Evolutionary conservation across 2,888 invertebrate species (phyloP), one percentile per base, ranked within the genome.

Genomic region (Phorcus lineatus): DNA sequence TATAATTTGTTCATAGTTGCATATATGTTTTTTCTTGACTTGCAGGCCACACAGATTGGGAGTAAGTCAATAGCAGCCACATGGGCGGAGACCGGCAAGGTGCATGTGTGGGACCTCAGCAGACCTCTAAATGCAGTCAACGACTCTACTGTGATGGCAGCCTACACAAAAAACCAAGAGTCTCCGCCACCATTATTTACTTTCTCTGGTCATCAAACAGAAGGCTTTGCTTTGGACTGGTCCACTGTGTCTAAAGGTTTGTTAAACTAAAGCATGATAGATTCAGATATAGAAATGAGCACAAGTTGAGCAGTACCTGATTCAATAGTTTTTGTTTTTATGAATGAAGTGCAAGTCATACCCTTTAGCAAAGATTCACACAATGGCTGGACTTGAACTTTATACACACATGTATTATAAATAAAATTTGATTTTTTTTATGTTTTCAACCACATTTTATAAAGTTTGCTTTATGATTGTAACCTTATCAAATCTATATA

Each of bases 171-270:
- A 31, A 91, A 88, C 40, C 82, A 91, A 77, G 87, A 91, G 80
- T 90, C 86, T 47, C 83, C 91, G 83, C 66, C 87, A 70, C 97
- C 99, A 0, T 85, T 97, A 9, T 98, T 95, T 91, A 96, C 97
- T 7, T 99, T 99, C 91, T 95, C 95, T 93, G 99, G 99, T 0
- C 99, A 99, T 92, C 96, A 96, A 88, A 95, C 95, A 84, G 99
- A 99, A 94, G 99, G 99, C 2, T 99, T 96, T 94, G 98, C 97
- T 0, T 90, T 99, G 75, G 99, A 98, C 93, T 99, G 99, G 99
- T 97, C 96, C 89, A 94, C 95, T 4, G 95, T 95, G 77, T 95
- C 95, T 84, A 94, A 95, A 86, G 99, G 99, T 92, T 78, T 22
- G 62, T 54, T 2, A 52, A 6, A 19, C 13, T 67, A 3, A 4